Base-by-base conservation (phyloP, 2,113 vertebrate genomes). In the Gallinago jamesoni region DNA sequence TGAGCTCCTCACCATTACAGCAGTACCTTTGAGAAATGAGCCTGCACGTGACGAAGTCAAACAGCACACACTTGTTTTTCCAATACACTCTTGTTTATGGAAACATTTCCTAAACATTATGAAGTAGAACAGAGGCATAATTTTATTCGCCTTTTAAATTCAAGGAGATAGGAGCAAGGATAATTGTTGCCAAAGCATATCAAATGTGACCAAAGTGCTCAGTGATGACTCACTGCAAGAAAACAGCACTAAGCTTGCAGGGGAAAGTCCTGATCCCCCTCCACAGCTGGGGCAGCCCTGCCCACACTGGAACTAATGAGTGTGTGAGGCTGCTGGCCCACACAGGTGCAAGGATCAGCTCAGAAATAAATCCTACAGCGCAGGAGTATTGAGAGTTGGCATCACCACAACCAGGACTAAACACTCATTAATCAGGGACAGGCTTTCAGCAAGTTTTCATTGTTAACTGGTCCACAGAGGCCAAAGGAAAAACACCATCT, bases 21-120 rank as follows among this genome's bases (percentile, higher is more conserved):
- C 35, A 47, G 81, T 50, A 14, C 7, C 23, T 78, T 82, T 82
- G 67, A 95, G 37, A 90, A 95, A 94, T n/a, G n/a, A 83, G 62
- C 74, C 43, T 43, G 20, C 33, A 74, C 0, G 0, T 19, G 67
- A 35, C 25, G 28, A 20, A 94, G 41, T 83, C 69, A 64, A 60
- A 45, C 10, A 84, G 62, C 28, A 59, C 20, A 14, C 30, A 8
- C 13, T 53, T 92, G 41, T 69, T 80, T 95, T 86, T 72, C 17
- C 37, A 77, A 33, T 7, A 56, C 43, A 27, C 18, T 55, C 20
- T 14, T 31, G 3, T 67, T 93, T 90, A 79, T 19, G 47, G 74
- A 91, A 96, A 85, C 8, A 28, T 94, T 94, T 96, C 52, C 69
- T 77, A 95, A 97, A 83, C 6, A 70, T 82, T 83, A 68, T 2